Percentiles rank a stretch among this genome's conserved stretches.
phyloP scores from a whole-genome alignment of 2,888 invertebrate species.

The Yponomeuta sedellus region DNA sequence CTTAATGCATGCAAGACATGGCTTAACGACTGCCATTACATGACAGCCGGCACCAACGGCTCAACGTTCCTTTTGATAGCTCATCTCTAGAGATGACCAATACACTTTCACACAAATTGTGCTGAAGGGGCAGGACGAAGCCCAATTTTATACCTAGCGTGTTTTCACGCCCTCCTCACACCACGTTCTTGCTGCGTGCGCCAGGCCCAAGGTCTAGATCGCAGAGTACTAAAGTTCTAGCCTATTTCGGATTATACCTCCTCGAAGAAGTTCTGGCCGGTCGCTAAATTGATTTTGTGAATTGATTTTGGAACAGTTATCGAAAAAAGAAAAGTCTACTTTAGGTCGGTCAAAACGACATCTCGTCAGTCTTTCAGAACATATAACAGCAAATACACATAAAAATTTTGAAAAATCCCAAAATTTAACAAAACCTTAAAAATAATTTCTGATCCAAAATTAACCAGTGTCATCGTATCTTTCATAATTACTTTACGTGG shows the following conservation, averaged over 20 bases:
- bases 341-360: neutral
- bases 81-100: too few species aligned
- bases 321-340: neutral
- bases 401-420: constrained; percentile 3
- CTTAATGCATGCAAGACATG: too few species aligned
- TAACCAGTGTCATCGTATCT: neutral
- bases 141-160: too few species aligned
- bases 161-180: too few species aligned
- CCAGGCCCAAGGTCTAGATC: too few species aligned
- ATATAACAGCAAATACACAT: neutral
- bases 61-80: too few species aligned
- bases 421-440: neutral
- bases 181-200: too few species aligned
- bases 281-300: neutral
- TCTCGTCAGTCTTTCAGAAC: neutral
- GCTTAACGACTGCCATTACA: too few species aligned
- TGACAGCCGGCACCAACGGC: too few species aligned
- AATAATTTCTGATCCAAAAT: neutral
- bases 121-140: too few species aligned
- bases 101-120: too few species aligned
- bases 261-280: neutral
- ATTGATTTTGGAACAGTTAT: neutral
- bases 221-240: neutral
- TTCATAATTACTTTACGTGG: neutral
- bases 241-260: neutral